Percentiles rank a stretch among this genome's conserved stretches.
Conservation (phyloP, 2,113 vertebrate species). For the Tetraodon nigroviridis region DNA sequence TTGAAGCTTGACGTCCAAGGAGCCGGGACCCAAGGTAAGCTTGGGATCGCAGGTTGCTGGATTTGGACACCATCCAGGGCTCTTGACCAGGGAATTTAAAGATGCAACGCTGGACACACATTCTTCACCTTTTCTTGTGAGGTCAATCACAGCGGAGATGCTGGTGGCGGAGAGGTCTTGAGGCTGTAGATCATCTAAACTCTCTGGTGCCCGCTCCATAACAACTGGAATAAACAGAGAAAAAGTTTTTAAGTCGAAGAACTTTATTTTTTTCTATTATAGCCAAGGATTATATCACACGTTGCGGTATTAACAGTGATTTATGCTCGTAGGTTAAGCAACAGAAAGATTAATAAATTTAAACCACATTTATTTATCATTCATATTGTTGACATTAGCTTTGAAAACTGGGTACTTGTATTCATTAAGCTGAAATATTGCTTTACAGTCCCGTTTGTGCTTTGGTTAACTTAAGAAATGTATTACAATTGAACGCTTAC, state of each 20-base stretch:
- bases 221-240: conserved; percentile 59
- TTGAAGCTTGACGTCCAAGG: conserved; percentile 42
- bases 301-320: background rate
- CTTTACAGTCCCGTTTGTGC: background rate
- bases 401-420: background rate
- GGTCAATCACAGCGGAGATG: conserved; percentile 61
- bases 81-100: conserved; percentile 57
- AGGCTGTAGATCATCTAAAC: conserved; percentile 69
- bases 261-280: background rate
- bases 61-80: conserved; percentile 63
- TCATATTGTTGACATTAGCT: conserved; percentile 23
- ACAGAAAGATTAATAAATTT: conserved; percentile 3
- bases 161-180: conserved; percentile 69
- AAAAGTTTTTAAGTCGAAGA: background rate
- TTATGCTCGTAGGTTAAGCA: background rate
- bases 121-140: conserved; percentile 63
- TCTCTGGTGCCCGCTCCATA: conserved; percentile 75
- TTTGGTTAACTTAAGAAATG: no score
- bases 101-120: conserved; percentile 47
- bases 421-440: conserved; percentile 20
- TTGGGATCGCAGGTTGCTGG: conserved; percentile 43
- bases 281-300: no score
- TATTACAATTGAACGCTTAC: no score
- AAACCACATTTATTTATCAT: background rate
- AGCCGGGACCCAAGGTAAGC: conserved; percentile 36